Conservation (phyloP, 2,888 invertebrate species). For the Nephrotoma appendiculata region DNA sequence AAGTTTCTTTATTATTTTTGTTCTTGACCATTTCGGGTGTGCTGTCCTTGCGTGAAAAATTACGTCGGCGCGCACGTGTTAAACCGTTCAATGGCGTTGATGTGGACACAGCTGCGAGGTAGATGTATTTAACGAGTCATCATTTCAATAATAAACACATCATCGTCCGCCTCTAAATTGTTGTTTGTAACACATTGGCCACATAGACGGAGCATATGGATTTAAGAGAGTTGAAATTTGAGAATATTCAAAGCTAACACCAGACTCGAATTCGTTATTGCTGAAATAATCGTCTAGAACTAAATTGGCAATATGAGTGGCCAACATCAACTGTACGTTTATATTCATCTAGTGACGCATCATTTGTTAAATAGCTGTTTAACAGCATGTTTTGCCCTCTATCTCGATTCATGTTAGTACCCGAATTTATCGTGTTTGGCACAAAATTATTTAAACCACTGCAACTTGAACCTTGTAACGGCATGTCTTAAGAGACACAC, state of each 20-base stretch:
- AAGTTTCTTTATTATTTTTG: conserved; percentile 9
- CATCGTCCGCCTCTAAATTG: conserved; percentile 27
- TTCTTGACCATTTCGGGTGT: conserved; percentile 22
- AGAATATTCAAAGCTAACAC: conserved; percentile 27
- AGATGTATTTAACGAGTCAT: conserved; percentile 3
- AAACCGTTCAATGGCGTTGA: conserved; percentile 21
- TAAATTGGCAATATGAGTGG: conserved; percentile 68
- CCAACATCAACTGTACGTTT: conserved; percentile 78
- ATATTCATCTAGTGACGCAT: conserved; percentile 73
- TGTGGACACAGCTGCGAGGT: conserved; percentile 6
- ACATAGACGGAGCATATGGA: conserved; percentile 18
- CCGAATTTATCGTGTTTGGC: conserved; percentile 7
- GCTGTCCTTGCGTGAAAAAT: conserved; percentile 32
- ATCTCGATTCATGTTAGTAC: conserved; percentile 5
- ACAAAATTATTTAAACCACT: background rate
- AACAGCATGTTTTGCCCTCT: conserved; percentile 33
- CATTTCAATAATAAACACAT: conserved; percentile 25
- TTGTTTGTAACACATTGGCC: conserved; percentile 14
- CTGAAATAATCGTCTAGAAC: conserved; percentile 75
- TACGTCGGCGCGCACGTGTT: conserved; percentile 31
- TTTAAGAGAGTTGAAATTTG: conserved; percentile 21
- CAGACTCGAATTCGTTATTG: conserved; percentile 32
- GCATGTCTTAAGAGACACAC: too few relatives aligned
- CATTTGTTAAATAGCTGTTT: conserved; percentile 70
- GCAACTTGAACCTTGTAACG: conserved; percentile 7